A percentile compares a stretch with the other conserved stretches of the same genome.
Evolutionary conservation across 1,140 invertebrate genomes (phyloP).

Genomic region (Papilio machaon): DNA sequence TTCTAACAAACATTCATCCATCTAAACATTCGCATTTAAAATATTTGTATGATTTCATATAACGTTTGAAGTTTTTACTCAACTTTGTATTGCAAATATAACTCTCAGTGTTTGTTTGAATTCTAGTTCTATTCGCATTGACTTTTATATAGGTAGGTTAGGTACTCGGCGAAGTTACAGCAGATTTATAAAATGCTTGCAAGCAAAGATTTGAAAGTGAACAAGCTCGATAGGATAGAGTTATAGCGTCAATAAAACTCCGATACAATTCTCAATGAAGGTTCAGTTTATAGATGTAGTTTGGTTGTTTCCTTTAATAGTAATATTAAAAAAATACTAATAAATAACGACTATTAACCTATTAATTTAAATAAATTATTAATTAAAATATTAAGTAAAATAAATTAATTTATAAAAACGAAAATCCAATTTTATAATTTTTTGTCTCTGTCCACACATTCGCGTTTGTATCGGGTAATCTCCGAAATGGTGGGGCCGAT

Average conservation of each 20-base stretch:
- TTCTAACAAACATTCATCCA: no score
- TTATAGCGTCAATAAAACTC: slow-evolving; percentile 46
- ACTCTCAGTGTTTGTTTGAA: neutral
- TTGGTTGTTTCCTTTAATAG: neutral
- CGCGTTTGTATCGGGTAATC: no score
- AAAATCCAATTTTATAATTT: no score
- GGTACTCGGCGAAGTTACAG: slow-evolving; percentile 4
- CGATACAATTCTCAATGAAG: slow-evolving; percentile 31
- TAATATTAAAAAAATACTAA: neutral
- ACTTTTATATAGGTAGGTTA: slow-evolving; percentile 33
- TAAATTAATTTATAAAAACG: no score
- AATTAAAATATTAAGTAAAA: no score
- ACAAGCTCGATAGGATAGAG: slow-evolving; percentile 46
- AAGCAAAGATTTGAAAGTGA: slow-evolving; percentile 56
- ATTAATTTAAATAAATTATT: no score
- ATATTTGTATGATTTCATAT: neutral
- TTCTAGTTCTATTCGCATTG: slow-evolving; percentile 24
- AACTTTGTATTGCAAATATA: neutral
- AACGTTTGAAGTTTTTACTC: neutral
- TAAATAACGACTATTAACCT: no score
- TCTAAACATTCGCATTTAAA: no score
- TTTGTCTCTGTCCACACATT: no score
- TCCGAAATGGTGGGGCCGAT: no score
- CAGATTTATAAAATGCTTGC: slow-evolving; percentile 57
- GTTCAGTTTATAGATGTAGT: neutral